Base-by-base conservation (phyloP, 37 sponge, comb jelly and placozoan species). In the Agelas oroides region DNA sequence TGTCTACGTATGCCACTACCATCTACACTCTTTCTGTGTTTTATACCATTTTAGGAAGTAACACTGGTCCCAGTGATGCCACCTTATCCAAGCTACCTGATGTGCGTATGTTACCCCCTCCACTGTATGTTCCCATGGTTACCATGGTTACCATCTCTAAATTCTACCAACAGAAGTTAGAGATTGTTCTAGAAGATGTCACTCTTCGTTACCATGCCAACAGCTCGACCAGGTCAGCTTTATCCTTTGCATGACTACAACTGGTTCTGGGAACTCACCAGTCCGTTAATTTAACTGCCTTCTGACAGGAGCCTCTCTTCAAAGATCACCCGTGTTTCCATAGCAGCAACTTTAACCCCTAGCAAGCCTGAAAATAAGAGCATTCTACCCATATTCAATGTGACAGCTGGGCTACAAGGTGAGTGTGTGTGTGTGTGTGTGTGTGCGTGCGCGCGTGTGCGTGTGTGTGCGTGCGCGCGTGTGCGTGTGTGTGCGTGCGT, bases 141-240 rank as follows among this genome's bases (percentile, higher is more conserved):
- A 3, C 46, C 3, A 8, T 8, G 3, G 46, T 8, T 8, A 46
- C 8, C 8, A 8, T 46, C 46, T 46, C 46, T 46, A 8, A 46
- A 46, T 46, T 37, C 30, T 55, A 2, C 57, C 36, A 3, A 0
- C 60, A 81, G 88, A 73, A 88, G 75, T 27, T 76, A 27, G 88
- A 88, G 59, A 38, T 81, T 5, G 76, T 88, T 59, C 35, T 88
- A 38, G 88, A 88, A 59, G 76, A 88, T 40, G 69, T 81, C 14
- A 76, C 41, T 34, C 53, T 88, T 25, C 70, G 21, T 23, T 81
- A 81, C 62, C 82, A 81, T 52, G 67, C 74, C 38, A 67, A 31
- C 8, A 58, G 30, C 17, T 68, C 46, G 52, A 88, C 38, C 76
- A 81, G 88, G 87, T 85, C 37, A 24, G 77, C 6, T 46, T 8